Evolutionary conservation across 2,797 vertebrate genomes (phyloP), one percentile per base, ranked within the genome.

Genomic region (Falco naumanni): DNA sequence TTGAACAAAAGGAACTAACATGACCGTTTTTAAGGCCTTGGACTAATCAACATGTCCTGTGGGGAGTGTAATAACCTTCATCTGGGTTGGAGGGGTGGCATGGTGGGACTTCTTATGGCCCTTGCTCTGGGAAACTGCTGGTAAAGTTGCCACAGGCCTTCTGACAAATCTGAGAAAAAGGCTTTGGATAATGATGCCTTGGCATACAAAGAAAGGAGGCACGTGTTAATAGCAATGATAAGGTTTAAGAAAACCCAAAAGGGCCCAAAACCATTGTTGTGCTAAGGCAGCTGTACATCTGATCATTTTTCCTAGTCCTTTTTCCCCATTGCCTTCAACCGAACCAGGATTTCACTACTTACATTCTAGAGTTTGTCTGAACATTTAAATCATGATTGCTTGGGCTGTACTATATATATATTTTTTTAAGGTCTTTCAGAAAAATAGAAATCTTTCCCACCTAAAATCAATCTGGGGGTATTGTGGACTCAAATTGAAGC

Each of bases 31-130:
- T 65, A 71, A 80, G 19, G 7, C 26, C 21, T 59, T 63, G 11
- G 13, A 34, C 4, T 6, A 17, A 41, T 41, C 66, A 71, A 15
- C 4, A 5, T 17, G 10, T n/a, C 5, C 9, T 16, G 10, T 9
- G 12, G 22, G 5, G n/a, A 64, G 33, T 5, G 22, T 19, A 9
- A 21, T 25, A 63, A 25, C 2, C 0, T 1, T 1, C 4, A 2
- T 24, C 22, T 41, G 17, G 6, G 31, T 6, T 33, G 20, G 29
- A 19, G 24, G n/a, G 11, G 1, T 63, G 18, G 5, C 7, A 1
- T 0, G 1, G 15, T 29, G 50, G n/a, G 31, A 5, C 2, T 29
- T 34, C 4, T 33, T 11, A 7, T 3, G 19, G 33, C 2, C 47
- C 18, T 59, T 86, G 3, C 11, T 50, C 11, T 1, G 5, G 7